A percentile compares a stretch with the other conserved stretches of the same genome.
phyloP scores from a whole-genome alignment of 2,113 vertebrate genomes.

The Seriola dumerili region DNA sequence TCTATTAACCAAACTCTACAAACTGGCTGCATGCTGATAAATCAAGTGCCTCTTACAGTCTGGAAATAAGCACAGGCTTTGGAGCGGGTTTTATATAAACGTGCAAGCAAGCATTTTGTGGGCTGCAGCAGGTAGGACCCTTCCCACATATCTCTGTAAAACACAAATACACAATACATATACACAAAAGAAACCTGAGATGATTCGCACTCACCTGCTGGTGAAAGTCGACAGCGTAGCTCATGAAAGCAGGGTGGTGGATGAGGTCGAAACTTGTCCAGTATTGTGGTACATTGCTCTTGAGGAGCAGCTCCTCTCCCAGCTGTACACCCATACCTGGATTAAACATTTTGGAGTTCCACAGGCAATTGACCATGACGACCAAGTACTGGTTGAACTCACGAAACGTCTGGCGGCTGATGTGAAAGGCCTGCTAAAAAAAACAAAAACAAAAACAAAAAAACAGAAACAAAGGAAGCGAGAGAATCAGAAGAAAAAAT shows the following conservation, averaged over 20 bases:
- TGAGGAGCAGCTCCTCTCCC: conserved; percentile 81
- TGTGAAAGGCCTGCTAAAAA: conserved; percentile 83
- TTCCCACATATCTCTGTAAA: background rate
- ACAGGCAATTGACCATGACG: conserved; percentile 91
- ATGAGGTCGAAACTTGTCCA: conserved; percentile 87
- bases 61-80: conserved; percentile 12
- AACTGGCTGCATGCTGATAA: conserved; percentile 5
- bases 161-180: background rate
- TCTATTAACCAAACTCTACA: conserved; percentile 59
- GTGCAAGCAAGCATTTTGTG: background rate
- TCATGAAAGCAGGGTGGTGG: conserved; percentile 90
- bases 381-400: conserved; percentile 91
- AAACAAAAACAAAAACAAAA: too few species aligned
- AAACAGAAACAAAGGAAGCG: background rate
- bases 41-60: background rate
- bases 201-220: conserved; percentile 83
- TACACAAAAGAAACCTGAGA: background rate
- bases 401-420: conserved; percentile 86
- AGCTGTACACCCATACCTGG: conserved; percentile 81
- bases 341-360: conserved; percentile 88
- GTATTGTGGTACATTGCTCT: conserved; percentile 77
- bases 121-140: background rate
- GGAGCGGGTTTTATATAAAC: background rate
- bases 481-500: background rate
- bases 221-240: conserved; percentile 88